Evolutionary conservation across 2,797 vertebrate genomes (phyloP).

Genomic region (Sebastes kiyomatsui): DNA sequence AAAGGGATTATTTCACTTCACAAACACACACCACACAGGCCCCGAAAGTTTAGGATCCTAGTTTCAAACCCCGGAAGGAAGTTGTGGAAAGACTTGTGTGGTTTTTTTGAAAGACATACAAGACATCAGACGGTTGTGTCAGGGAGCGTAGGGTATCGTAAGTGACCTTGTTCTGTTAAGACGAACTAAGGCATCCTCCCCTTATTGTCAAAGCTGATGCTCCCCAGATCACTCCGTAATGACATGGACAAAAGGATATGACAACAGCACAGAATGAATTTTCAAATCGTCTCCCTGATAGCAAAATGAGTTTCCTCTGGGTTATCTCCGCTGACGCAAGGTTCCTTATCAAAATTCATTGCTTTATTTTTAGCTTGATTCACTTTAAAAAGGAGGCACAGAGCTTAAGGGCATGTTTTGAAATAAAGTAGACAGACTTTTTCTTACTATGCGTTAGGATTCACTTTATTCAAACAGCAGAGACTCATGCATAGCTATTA

Average conservation of each 20-base stretch:
- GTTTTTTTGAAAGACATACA: constrained; percentile 47
- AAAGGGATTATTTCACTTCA: constrained; percentile 70
- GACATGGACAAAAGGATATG: constrained; percentile 75
- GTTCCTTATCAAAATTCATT: constrained; percentile 77
- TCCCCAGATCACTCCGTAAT: constrained; percentile 73
- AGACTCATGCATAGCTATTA: constrained; percentile 9
- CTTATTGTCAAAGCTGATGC: constrained; percentile 68
- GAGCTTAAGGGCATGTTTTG: constrained; percentile 68
- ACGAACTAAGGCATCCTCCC: constrained; percentile 48
- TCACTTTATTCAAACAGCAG: constrained; percentile 49
- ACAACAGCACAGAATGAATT: constrained; percentile 73
- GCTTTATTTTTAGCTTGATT: constrained; percentile 74
- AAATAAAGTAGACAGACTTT: constrained; percentile 63
- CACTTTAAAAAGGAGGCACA: constrained; percentile 56
- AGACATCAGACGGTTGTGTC: constrained; percentile 52
- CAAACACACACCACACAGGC: constrained; percentile 43
- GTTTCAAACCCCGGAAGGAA: constrained; percentile 51
- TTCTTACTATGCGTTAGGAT: constrained; percentile 42
- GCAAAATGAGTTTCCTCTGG: constrained; percentile 75
- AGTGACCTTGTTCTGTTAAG: constrained; percentile 68
- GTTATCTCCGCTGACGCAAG: constrained; percentile 71
- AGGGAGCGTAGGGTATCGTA: constrained; percentile 57
- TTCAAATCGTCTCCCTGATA: constrained; percentile 74
- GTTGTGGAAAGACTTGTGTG: constrained; percentile 47
- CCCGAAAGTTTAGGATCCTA: constrained; percentile 57